These are phyloP conservation scores for Agonum fuliginosum DNA, from an alignment of 2,888 invertebrate species.

Conservation along the genomic window DNA sequence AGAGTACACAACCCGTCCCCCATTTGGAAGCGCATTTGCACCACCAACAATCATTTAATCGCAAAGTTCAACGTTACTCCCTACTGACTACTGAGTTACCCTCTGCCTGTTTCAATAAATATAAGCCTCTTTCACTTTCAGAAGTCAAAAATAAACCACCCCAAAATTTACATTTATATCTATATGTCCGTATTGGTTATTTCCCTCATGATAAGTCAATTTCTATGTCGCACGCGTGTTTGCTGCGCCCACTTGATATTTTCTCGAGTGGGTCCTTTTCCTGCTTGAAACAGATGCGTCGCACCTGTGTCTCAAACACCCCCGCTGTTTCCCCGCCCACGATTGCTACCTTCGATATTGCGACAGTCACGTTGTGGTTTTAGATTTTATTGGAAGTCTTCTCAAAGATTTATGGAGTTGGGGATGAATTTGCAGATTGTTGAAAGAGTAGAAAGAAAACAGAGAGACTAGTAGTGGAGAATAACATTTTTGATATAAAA, in stretches of 20 bases:
- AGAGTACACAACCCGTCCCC: too few species aligned
- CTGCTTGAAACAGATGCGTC: not conserved
- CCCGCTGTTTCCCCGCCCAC: not conserved
- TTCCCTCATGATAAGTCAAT: slow-evolving; percentile 15
- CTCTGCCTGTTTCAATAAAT: not conserved
- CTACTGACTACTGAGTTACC: not conserved
- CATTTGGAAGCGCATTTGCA: too few species aligned
- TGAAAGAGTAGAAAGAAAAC: too few species aligned
- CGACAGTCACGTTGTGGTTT: slow-evolving; percentile 9
- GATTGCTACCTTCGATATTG: not conserved
- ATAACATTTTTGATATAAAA: too few species aligned
- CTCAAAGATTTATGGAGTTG: not conserved
- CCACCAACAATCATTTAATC: too few species aligned
- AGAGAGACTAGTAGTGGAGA: too few species aligned
- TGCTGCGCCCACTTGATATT: not conserved
- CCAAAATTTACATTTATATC: not conserved
- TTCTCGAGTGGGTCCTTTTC: not conserved
- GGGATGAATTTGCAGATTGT: not conserved
- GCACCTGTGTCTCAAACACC: slow-evolving; percentile 1
- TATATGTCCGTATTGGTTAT: not conserved
- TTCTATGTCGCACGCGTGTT: slow-evolving; percentile 5
- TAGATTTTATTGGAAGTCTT: not conserved
- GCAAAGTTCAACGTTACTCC: too few species aligned
- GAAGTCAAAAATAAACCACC: too few species aligned
- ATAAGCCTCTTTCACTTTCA: too few species aligned